Evolutionary conservation across 2,113 vertebrate species (phyloP), one percentile per base, ranked within the genome.

Genomic region (Oreochromis spilurus): DNA sequence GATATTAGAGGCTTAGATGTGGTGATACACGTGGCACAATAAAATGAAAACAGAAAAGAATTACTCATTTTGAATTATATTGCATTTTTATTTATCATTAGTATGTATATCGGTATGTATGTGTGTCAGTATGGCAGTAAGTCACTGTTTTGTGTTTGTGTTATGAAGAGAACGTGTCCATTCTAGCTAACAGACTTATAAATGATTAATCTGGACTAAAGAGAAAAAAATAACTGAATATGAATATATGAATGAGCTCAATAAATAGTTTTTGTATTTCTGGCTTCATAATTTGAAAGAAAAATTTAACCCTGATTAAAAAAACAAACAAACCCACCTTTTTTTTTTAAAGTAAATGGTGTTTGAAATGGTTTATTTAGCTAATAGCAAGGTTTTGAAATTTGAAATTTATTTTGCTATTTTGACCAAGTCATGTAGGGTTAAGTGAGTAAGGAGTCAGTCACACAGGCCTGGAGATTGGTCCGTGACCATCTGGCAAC

Each of bases 21-120:
- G 82, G 3, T n/a, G 53, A 83, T 48, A 48, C 55, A 86, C 6
- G 12, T 11, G 31, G 91, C 91, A 88, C 89, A 91, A 91, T 94
- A 90, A 91, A 91, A 77, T 5, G 3, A 70, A 52, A 87, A 52
- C 21, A 79, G 11, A 67, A 50, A 8, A 72, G 65, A 17, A 48
- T 31, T 38, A 19, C 75, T 77, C 13, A 0, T 52, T 83, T 84
- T 82, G 7, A 24, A 9, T 80, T 2, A 34, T 7, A 12, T 9
- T 4, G 17, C 1, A 12, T 62, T 58, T 38, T 82, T 53, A 29
- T 31, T 58, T 24, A 4, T 17, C 21, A 8, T 3, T 34, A 4
- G 4, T 75, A 48, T 75, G 34, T 65, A 65, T 8, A 0, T 5
- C 38, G 6, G 24, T 48, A 48, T 21, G 24, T 75, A 48, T 21